These are phyloP conservation scores for Habropoda laboriosa DNA, from an alignment of 1,140 invertebrate genomes.

Conservation along the genomic window DNA sequence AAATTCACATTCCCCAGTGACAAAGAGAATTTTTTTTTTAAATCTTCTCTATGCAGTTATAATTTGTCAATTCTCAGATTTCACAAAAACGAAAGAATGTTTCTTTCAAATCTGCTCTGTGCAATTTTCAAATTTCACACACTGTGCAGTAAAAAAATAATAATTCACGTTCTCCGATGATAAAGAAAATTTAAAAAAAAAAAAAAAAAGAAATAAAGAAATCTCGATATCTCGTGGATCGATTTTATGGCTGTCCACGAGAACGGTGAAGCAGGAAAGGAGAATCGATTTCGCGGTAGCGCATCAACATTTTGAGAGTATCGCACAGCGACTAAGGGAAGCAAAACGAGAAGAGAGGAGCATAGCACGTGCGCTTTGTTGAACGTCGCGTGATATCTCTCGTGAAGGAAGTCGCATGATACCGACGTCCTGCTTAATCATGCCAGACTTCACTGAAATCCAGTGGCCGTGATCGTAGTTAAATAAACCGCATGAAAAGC, in stretches of 20 bases:
- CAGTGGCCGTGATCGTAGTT: constrained; percentile 31
- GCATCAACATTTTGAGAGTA: constrained; percentile 59
- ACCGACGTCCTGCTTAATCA: constrained; percentile 81
- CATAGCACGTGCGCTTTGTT: constrained; percentile 62
- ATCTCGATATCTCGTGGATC: no score
- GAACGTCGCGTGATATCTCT: constrained; percentile 68
- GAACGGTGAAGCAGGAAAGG: neutral
- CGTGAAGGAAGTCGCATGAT: constrained; percentile 80
- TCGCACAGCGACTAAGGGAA: constrained; percentile 72
- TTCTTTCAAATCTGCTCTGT: no score
- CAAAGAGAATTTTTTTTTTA: no score
- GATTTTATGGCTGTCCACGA: neutral
- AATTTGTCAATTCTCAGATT: no score
- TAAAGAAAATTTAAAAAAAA: no score
- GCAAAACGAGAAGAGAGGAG: constrained; percentile 55
- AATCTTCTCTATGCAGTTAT: no score
- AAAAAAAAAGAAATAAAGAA: no score
- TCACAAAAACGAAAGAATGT: no score
- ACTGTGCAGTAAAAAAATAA: no score
- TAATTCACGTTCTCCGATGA: no score
- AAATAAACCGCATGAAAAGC: constrained; percentile 41
- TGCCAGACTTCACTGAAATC: constrained; percentile 55
- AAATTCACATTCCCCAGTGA: no score
- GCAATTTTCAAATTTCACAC: no score
- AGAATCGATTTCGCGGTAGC: neutral